Conservation (phyloP, 2,113 vertebrate species). For the Gambusia affinis region DNA sequence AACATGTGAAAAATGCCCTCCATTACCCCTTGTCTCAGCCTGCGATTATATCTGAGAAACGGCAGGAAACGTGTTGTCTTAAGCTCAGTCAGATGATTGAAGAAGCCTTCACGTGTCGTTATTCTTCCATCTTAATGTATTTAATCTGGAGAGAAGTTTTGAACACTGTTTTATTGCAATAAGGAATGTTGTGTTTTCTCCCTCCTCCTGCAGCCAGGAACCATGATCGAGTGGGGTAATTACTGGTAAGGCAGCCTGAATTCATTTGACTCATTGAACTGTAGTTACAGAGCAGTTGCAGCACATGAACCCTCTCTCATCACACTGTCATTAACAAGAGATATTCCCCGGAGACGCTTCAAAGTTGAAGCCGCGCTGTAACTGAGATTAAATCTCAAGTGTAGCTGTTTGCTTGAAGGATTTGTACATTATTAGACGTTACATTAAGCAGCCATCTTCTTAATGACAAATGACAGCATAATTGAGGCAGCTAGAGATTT, state of each 20-base stretch:
- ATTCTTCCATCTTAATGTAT: slow-evolving; percentile 33
- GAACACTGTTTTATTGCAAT: slow-evolving; percentile 20
- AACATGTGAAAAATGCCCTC: slow-evolving; percentile 20
- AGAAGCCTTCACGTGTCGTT: slow-evolving; percentile 3
- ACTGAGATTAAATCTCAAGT: slow-evolving; percentile 34
- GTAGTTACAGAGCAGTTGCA: slow-evolving; percentile 55
- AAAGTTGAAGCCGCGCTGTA: slow-evolving; percentile 21
- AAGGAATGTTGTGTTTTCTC: slow-evolving; percentile 35
- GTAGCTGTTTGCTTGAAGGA: not conserved
- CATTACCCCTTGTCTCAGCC: slow-evolving; percentile 21
- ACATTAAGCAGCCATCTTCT: not conserved
- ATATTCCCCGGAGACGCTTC: slow-evolving; percentile 47
- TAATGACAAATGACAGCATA: not conserved
- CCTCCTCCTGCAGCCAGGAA: slow-evolving; percentile 87
- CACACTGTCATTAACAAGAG: slow-evolving; percentile 52
- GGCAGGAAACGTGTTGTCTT: slow-evolving; percentile 19
- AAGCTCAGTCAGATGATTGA: slow-evolving; percentile 19
- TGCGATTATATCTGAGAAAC: slow-evolving; percentile 10
- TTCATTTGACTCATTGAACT: slow-evolving; percentile 46
- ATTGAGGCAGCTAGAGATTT: not conserved
- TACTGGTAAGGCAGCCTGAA: slow-evolving; percentile 88
- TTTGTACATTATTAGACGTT: not conserved
- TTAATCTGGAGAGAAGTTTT: slow-evolving; percentile 15
- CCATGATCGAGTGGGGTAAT: slow-evolving; percentile 99
- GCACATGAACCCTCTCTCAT: slow-evolving; percentile 44